Evolutionary conservation across 2,797 vertebrate species (phyloP).

Genomic region (Mormyrops attenuatus): DNA sequence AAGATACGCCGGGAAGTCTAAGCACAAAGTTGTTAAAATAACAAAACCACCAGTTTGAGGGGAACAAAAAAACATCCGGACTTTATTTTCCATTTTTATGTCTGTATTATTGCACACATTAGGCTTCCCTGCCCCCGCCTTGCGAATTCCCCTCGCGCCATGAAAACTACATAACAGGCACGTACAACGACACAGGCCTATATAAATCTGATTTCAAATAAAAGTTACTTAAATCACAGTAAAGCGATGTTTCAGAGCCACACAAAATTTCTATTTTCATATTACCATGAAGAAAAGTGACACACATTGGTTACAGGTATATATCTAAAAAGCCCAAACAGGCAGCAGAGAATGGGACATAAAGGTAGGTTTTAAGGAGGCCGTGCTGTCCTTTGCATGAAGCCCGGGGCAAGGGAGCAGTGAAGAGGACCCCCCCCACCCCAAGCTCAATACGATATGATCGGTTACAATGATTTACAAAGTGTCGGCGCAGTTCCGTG

Average conservation of each 20-base stretch:
- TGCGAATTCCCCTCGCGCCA: background rate
- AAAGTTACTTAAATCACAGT: conserved; percentile 19
- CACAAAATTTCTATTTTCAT: background rate
- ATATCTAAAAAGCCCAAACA: background rate
- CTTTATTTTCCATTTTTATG: background rate
- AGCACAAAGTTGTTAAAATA: background rate
- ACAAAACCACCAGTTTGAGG: background rate
- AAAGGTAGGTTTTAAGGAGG: background rate
- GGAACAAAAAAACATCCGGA: background rate
- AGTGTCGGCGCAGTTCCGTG: background rate
- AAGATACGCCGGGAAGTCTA: background rate
- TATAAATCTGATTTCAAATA: conserved; percentile 3
- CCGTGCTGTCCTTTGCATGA: background rate
- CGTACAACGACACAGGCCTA: background rate
- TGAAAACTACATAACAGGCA: background rate
- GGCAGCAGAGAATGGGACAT: background rate
- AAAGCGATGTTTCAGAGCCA: conserved; percentile 9
- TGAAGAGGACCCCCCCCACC: background rate
- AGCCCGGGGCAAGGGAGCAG: background rate
- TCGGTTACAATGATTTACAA: background rate
- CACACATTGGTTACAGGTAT: background rate
- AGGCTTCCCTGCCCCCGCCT: background rate
- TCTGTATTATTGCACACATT: conserved; percentile 21
- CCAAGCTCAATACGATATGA: background rate
- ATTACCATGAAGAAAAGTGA: background rate